Evolutionary conservation across 2,797 vertebrate species (phyloP), one percentile per base, ranked within the genome.

Genomic region (Acrocephalus scirpaceus): DNA sequence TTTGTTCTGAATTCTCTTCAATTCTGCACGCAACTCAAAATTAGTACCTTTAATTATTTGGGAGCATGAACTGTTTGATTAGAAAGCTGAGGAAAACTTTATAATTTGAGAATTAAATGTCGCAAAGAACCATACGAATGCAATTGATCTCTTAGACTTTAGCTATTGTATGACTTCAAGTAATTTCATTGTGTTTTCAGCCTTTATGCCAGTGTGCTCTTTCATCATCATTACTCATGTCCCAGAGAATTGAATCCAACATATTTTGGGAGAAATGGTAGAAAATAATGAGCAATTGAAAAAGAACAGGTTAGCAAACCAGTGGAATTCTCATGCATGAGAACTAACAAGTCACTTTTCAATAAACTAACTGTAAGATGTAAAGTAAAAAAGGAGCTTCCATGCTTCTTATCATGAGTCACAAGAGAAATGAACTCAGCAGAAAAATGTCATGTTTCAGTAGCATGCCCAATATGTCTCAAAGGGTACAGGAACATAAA

Each of bases 391-490:
- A 70, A 78, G 20, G 18, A 72, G 36, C 13, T 88, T 79, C 44
- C 2, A 1, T 72, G 40, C n/a, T 81, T 79, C 36, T 32, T 34
- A 4, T 32, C 30, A 19, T 2, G 10, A 66, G 20, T 66, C 44
- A 48, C 14, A 21, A 77, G n/a, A 58, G 42, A 82, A 88, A 78
- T 32, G 1, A 88, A 56, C 29, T 72, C 8, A 5, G 44, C 30
- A 84, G 65, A 70, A 91, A 78, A 83, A 88, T 51, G 51, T 44
- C 40, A 12, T 30, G 11, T 90, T 93, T 88, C 56, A 36, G 57
- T 16, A 34, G 32, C 2, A 1, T 57, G 22, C 86, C 50, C 5
- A 5, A 6, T 40, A 27, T 16, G 10, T 44, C 57, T 80, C 81
- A 51, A 60, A 80, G 56, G 5, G 8, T 54, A 32, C 1, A 1